Evolutionary conservation across 2,113 vertebrate species (phyloP).

Genomic region (Melanerpes aurifrons): DNA sequence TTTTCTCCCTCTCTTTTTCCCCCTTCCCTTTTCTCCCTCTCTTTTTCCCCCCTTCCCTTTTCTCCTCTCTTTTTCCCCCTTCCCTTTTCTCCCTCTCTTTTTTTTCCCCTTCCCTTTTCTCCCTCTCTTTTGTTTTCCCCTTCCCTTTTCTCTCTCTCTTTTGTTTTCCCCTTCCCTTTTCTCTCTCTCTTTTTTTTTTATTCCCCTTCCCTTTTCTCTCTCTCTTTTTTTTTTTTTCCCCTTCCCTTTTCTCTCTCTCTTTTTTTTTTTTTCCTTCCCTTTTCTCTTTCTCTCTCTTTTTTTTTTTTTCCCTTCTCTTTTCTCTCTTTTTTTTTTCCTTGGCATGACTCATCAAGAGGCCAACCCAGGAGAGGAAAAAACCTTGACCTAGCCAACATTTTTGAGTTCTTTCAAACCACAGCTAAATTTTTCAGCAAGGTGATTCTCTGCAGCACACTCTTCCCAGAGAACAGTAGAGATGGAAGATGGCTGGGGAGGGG

Average conservation of each 20-base stretch:
- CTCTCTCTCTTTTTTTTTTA: neutral
- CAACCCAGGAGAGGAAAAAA: neutral
- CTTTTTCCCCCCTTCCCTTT: no score
- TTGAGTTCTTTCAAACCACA: neutral
- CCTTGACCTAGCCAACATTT: neutral
- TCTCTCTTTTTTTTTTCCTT: neutral
- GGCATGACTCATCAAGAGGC: neutral
- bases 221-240: neutral
- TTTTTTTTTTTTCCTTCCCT: neutral
- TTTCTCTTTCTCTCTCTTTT: neutral
- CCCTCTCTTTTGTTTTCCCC: no score
- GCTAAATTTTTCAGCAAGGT: slow-evolving; percentile 18
- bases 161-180: no score
- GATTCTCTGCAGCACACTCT: neutral
- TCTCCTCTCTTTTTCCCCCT: no score
- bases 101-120: no score
- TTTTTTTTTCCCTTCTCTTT: neutral
- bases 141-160: no score
- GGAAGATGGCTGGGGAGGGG: neutral
- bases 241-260: no score
- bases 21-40: no score
- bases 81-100: no score
- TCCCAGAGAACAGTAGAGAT: slow-evolving; percentile 4
- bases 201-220: neutral
- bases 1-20: no score